Conservation (phyloP, 2,113 vertebrate genomes). For the Neoarius graeffei region DNA sequence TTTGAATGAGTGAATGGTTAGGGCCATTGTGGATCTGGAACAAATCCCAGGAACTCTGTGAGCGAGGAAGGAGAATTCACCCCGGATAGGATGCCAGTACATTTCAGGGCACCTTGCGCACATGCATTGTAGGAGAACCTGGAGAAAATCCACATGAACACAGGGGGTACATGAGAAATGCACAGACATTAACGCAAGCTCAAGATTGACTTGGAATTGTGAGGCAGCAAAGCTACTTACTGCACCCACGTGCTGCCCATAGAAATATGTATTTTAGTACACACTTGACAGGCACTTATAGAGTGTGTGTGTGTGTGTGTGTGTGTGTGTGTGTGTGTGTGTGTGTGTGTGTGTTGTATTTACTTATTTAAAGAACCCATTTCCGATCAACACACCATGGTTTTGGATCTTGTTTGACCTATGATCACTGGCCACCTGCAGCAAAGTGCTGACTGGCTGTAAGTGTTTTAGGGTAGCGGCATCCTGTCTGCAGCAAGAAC, state of each 20-base stretch:
- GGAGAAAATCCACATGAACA: background rate
- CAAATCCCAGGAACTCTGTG: background rate
- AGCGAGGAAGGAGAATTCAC: background rate
- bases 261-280: background rate
- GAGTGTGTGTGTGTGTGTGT: too few species aligned
- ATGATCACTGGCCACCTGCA: slow-evolving; percentile 29
- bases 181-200: background rate
- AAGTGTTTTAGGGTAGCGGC: slow-evolving; percentile 57
- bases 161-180: background rate
- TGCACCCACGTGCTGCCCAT: background rate
- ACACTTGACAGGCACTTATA: background rate
- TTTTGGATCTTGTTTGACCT: slow-evolving; percentile 35
- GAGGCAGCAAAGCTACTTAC: background rate
- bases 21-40: background rate
- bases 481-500: slow-evolving; percentile 61
- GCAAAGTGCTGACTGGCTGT: slow-evolving; percentile 19
- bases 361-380: background rate
- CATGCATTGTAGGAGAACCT: background rate
- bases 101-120: background rate
- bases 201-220: background rate
- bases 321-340: background rate
- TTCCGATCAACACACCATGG: background rate
- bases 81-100: background rate
- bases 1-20: background rate
- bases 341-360: background rate